A percentile compares a stretch with the other conserved stretches of the same genome.
phyloP scores from a whole-genome alignment of 2,113 vertebrate species.

The Dendrocopos noguchii region DNA sequence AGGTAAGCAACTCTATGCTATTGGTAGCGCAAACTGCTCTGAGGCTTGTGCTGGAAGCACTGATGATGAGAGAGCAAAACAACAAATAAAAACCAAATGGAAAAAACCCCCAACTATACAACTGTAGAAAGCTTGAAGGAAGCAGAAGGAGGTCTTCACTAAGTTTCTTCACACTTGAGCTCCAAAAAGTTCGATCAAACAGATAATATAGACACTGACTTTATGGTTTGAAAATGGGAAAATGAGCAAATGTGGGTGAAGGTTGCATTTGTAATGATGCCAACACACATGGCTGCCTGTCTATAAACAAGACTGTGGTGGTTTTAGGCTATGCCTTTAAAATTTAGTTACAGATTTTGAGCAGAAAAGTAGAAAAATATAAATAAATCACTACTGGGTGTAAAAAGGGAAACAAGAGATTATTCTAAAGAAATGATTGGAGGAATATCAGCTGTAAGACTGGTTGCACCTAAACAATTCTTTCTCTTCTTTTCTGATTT shows the following conservation, averaged over 20 bases:
- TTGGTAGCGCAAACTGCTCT: accelerated
- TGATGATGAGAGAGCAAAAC: not conserved
- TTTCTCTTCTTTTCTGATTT: too few species aligned
- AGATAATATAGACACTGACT: not conserved
- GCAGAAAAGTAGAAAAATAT: too few species aligned
- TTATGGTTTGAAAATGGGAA: not conserved
- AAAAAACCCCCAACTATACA: not conserved
- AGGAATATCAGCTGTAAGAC: too few species aligned
- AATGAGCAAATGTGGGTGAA: not conserved
- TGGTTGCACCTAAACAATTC: too few species aligned
- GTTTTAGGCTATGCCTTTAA: too few species aligned
- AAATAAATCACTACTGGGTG: too few species aligned
- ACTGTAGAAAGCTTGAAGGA: not conserved
- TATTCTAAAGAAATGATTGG: too few species aligned
- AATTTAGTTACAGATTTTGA: too few species aligned
- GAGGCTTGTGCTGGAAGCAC: not conserved
- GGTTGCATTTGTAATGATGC: not conserved
- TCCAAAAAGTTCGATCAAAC: not conserved
- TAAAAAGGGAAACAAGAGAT: too few species aligned
- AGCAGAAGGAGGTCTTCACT: not conserved
- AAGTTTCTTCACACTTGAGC: not conserved
- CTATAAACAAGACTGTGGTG: not conserved
- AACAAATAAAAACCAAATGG: too few species aligned
- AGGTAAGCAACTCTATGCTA: constrained; percentile 70
- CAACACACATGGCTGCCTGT: not conserved